These are phyloP conservation scores for Aradus depressus DNA, from an alignment of 2,888 invertebrate genomes.

Conservation along the genomic window DNA sequence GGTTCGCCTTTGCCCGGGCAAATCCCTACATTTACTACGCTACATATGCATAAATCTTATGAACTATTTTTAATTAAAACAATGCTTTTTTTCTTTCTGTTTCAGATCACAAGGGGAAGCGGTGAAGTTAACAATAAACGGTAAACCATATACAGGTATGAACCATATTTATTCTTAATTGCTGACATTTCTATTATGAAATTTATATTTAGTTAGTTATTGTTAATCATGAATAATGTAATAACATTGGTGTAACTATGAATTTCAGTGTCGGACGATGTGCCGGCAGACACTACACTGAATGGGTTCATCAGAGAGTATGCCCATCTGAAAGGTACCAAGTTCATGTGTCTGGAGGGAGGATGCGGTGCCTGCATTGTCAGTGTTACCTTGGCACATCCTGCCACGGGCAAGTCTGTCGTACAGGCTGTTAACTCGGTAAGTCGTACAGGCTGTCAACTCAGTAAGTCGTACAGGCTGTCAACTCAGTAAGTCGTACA, in stretches of 20 bases:
- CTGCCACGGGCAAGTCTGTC: constrained; percentile 19
- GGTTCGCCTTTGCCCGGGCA: no score
- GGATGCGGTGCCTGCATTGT: constrained; percentile 57
- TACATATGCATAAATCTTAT: no score
- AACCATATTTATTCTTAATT: not conserved
- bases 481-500: no score
- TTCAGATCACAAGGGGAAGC: constrained; percentile 5
- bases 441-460: constrained; percentile 6
- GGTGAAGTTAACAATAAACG: constrained; percentile 22
- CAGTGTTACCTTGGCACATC: constrained; percentile 33
- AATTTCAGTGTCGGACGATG: constrained; percentile 22
- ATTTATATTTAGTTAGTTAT: not conserved
- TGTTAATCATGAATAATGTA: not conserved
- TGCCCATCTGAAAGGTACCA: constrained; percentile 53
- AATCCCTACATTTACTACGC: no score
- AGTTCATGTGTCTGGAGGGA: constrained; percentile 60
- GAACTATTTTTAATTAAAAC: no score
- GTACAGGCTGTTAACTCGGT: constrained; percentile 30
- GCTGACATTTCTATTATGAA: not conserved
- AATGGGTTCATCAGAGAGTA: constrained; percentile 52
- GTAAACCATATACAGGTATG: constrained; percentile 19
- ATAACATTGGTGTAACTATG: not conserved
- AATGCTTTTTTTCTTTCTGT: constrained; percentile 4
- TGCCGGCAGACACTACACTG: constrained; percentile 45
- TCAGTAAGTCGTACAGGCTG: no score